Conservation (phyloP, 2,113 vertebrate species). For the Baryphthengus martii region DNA sequence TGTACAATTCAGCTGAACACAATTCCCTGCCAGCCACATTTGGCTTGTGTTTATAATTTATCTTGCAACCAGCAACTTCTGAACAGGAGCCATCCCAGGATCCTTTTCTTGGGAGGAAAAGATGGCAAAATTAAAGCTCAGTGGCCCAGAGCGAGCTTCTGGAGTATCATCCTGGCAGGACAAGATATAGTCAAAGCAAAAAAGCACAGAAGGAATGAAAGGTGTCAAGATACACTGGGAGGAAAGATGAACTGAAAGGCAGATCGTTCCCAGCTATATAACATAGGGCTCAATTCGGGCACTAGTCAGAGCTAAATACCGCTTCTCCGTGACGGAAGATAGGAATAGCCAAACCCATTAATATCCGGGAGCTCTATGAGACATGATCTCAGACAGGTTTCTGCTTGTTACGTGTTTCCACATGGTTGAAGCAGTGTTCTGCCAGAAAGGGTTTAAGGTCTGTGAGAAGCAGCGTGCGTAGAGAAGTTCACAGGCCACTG, state of each 20-base stretch:
- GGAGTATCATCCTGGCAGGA: neutral
- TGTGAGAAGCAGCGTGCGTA: neutral
- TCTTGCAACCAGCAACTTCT: neutral
- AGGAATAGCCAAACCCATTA: neutral
- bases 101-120: neutral
- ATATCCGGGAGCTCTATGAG: neutral
- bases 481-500: neutral
- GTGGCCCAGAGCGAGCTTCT: neutral
- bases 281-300: neutral
- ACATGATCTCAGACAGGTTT: neutral
- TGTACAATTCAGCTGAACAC: neutral
- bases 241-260: neutral
- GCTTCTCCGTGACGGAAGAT: neutral
- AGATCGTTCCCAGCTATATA: neutral
- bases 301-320: neutral
- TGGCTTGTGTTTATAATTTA: neutral
- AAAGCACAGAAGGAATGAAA: neutral
- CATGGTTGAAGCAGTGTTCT: neutral
- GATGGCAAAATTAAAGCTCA: neutral
- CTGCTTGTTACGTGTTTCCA: neutral
- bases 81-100: neutral
- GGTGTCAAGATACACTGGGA: neutral
- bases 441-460: neutral
- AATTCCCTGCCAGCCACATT: fast-evolving
- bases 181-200: neutral